Evolutionary conservation across 2,113 vertebrate genomes (phyloP).

Genomic region (Sisor rabdophorus): DNA sequence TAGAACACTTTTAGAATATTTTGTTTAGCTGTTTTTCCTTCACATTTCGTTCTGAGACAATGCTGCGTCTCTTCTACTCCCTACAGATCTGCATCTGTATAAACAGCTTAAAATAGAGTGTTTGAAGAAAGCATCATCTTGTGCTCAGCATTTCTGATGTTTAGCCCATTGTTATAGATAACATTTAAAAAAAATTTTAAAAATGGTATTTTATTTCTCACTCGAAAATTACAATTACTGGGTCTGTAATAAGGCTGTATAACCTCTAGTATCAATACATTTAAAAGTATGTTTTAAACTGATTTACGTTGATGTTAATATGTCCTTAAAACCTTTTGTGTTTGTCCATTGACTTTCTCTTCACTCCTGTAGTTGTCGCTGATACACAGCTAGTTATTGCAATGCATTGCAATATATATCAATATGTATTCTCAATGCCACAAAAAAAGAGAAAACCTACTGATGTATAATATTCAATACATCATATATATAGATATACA

Average conservation of each 20-base stretch:
- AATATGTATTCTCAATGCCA: too few species aligned
- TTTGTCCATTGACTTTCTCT: too few species aligned
- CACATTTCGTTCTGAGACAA: constrained; percentile 26
- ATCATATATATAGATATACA: neutral
- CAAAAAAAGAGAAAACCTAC: too few species aligned
- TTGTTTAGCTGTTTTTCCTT: constrained; percentile 39
- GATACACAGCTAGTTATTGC: too few species aligned
- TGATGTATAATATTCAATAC: too few species aligned
- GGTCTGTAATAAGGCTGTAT: too few species aligned
- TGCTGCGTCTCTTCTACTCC: constrained; percentile 7
- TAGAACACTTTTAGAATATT: neutral
- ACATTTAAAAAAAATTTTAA: neutral
- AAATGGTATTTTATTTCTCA: neutral
- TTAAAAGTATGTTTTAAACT: too few species aligned
- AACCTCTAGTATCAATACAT: too few species aligned
- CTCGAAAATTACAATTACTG: neutral
- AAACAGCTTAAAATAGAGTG: constrained; percentile 26
- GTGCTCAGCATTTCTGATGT: neutral
- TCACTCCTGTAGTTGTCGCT: too few species aligned
- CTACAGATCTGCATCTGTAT: constrained; percentile 56
- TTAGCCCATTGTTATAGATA: neutral
- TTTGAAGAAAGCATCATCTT: constrained; percentile 1
- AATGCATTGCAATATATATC: too few species aligned
- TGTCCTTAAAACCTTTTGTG: too few species aligned
- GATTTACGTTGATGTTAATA: too few species aligned